phyloP scores from a whole-genome alignment of 1,140 invertebrate genomes.

The Capitella teleta region DNA sequence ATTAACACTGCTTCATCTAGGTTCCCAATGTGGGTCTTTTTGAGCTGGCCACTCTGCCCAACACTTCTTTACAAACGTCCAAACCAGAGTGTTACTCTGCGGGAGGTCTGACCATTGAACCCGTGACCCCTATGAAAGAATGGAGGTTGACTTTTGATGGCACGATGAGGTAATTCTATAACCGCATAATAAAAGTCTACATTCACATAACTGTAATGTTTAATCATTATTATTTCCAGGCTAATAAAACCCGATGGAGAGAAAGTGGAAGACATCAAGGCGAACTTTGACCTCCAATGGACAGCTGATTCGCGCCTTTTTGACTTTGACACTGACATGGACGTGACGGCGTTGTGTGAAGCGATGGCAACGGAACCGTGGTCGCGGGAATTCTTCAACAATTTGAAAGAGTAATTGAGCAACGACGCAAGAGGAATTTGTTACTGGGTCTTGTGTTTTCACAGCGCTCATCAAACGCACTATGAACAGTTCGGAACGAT shows the following conservation, averaged over 20 bases:
- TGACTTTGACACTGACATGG: constrained; percentile 57
- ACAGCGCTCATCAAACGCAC: no score
- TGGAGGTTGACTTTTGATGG: constrained; percentile 18
- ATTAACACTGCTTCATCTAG: not conserved
- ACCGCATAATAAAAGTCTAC: no score
- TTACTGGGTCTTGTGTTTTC: no score
- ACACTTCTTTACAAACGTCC: constrained; percentile 56
- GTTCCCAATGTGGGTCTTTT: not conserved
- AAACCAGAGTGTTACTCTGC: constrained; percentile 56
- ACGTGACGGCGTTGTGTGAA: constrained; percentile 47
- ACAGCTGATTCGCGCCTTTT: constrained; percentile 42
- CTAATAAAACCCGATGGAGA: no score
- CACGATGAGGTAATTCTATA: constrained; percentile 4
- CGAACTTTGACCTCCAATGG: constrained; percentile 35
- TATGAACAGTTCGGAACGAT: no score
- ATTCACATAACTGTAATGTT: no score
- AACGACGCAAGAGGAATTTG: no score
- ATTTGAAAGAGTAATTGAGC: constrained; percentile 50
- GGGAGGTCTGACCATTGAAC: constrained; percentile 1
- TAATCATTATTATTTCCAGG: no score
- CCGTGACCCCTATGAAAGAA: constrained; percentile 3
- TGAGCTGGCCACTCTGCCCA: constrained; percentile 26
- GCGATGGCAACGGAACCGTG: constrained; percentile 55
- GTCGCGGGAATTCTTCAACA: constrained; percentile 54
- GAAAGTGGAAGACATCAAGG: constrained; percentile 25